Evolutionary conservation across 1,140 invertebrate species (phyloP).

Genomic region (Camponotus floridanus): DNA sequence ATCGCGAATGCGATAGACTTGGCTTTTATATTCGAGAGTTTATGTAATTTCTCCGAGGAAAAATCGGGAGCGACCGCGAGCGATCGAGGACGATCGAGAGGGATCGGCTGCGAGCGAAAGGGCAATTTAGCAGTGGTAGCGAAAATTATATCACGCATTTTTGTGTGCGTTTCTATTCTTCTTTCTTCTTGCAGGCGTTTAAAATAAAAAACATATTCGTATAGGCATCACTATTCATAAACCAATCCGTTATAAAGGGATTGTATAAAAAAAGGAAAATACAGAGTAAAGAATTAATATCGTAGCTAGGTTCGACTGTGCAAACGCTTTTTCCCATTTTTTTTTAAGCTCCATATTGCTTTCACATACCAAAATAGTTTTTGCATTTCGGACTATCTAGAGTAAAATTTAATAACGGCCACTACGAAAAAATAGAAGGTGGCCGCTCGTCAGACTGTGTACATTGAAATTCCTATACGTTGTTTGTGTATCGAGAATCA

Average conservation of each 20-base stretch:
- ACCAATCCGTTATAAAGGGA: constrained; percentile 43
- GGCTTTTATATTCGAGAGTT: constrained; percentile 31
- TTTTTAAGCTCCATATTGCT: constrained; percentile 43
- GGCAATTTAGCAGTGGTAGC: background rate
- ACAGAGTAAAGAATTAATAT: constrained; percentile 53
- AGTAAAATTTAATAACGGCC: constrained; percentile 61
- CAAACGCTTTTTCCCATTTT: constrained; percentile 14
- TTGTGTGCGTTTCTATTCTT: background rate
- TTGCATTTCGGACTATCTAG: constrained; percentile 50
- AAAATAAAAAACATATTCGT: constrained; percentile 25
- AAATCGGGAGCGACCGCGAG: background rate
- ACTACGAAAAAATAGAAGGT: constrained; percentile 52
- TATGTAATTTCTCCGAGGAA: constrained; percentile 17
- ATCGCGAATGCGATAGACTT: background rate
- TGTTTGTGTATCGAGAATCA: constrained; percentile 54
- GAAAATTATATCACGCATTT: constrained; percentile 26
- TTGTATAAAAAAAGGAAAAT: constrained; percentile 31
- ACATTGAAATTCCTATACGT: constrained; percentile 54
- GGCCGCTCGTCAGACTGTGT: constrained; percentile 42
- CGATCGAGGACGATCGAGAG: too few relatives aligned
- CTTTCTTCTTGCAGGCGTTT: constrained; percentile 22
- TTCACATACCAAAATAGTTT: constrained; percentile 47
- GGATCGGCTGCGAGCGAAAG: background rate
- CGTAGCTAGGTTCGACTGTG: constrained; percentile 41
- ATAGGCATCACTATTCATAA: constrained; percentile 54